Evolutionary conservation across 92 coral and sea anemone species (phyloP), one percentile per base, ranked within the genome.

Genomic region (Parazoanthus atlanticus): DNA sequence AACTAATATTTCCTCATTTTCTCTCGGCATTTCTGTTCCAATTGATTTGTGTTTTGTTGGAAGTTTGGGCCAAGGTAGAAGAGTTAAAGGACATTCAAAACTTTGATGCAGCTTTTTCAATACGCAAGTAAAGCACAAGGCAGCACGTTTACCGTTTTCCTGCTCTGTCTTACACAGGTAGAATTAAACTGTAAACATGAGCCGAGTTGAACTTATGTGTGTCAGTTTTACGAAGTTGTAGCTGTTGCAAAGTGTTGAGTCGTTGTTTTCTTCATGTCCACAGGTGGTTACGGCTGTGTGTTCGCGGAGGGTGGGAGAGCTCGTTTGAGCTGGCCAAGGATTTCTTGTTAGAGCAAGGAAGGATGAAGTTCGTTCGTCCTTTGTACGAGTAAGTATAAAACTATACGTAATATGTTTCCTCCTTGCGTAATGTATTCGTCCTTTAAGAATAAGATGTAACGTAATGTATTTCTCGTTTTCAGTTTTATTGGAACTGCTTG

Each of bases 351-450:
- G 90, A 91, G 46, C 98, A 95, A 65, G 98, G 98, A 6, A 82
- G 98, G 54, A 95, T 95, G 98, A 95, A 95, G 86, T 95, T 69
- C 40, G 89, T 90, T 30, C 91, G 98, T 30, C 98, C 98, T 0
- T 69, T 95, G 4, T 95, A 95, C 94, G 93, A 93, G 98, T 95
- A 71, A 92, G 98, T 93, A 2, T 28, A 13, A 21, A 19, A 10
- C 11, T 32, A 12, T n/a, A 38, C 3, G 11, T 8, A 13, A 21
- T 25, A n/a, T 64, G 17, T 46, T 85, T 21, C 71, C 75, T 43
- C 64, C 71, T 32, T 71, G 83, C 61, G 1, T 56, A 56, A 56
- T 52, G 43, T 40, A 40, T 8, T 0, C 43, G 6, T 40, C 13
- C 0, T 52, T 52, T 52, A 15, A 52, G 98, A 88, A 5, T 28